These are phyloP conservation scores for Myotis lucifugus DNA, from an alignment of 2,113 vertebrate genomes.

Conservation along the genomic window DNA sequence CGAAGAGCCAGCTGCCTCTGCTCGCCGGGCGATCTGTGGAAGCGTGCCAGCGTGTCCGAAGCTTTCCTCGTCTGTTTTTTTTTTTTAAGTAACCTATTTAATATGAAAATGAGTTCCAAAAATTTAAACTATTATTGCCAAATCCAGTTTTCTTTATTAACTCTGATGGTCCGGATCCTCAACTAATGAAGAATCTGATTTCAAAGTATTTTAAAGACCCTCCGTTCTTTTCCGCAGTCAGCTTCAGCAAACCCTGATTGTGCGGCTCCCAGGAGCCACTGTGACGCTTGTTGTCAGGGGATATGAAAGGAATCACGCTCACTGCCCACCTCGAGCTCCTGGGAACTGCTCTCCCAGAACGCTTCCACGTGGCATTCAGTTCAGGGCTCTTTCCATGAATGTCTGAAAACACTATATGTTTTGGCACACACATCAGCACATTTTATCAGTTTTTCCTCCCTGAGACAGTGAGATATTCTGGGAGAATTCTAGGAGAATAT, in stretches of 20 bases:
- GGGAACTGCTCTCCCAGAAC: background rate
- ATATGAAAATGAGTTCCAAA: slow-evolving; percentile 36
- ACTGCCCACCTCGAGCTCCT: background rate
- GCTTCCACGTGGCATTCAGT: background rate
- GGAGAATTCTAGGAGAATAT: background rate
- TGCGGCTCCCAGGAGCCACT: background rate
- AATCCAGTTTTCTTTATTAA: slow-evolving; percentile 30
- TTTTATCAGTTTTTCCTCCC: slow-evolving; percentile 20
- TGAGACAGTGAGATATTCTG: background rate
- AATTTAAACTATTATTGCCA: slow-evolving; percentile 50
- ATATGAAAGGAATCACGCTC: background rate
- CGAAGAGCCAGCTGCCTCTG: slow-evolving; percentile 65
- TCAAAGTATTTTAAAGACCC: background rate
- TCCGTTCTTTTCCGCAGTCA: background rate
- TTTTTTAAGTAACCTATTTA: slow-evolving; percentile 27
- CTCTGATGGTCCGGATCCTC: background rate
- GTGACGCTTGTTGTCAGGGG: background rate
- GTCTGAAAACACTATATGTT: background rate
- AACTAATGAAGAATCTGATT: slow-evolving; percentile 5
- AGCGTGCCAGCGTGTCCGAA: slow-evolving; percentile 41
- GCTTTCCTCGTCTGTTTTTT: slow-evolving; percentile 52
- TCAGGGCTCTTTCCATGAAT: background rate
- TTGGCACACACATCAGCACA: background rate
- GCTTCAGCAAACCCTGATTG: background rate
- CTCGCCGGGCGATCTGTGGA: slow-evolving; percentile 57